Evolutionary conservation across 2,113 vertebrate genomes (phyloP), one percentile per base, ranked within the genome.

Genomic region (Podiceps cristatus): DNA sequence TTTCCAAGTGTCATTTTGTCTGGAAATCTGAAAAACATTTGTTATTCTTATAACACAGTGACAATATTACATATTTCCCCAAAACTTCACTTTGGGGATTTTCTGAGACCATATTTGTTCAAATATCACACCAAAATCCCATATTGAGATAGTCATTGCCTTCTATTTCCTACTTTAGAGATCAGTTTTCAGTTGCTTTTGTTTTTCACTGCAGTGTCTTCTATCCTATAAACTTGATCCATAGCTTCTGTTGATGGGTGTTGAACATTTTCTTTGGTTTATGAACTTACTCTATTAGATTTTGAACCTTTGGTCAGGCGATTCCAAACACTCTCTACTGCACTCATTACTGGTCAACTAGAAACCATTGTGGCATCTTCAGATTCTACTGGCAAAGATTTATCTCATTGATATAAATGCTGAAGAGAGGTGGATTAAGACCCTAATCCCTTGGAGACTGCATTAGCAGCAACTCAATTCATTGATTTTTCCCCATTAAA

Each of bases 401-500:
- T 79, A 86, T 83, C 28, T 82, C 50, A 42, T 7, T 73, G 84
- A 86, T 68, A 91, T 5, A 71, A 95, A 67, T 50, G 19, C n/a
- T 84, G 59, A 84, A 64, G 18, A 1, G 13, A 81, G 7, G 18
- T 89, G 37, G 47, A 96, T 91, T 91, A 96, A 81, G 25, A 81
- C 7, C 20, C 11, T 87, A 93, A 85, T 81, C 52, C 64, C 49
- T 89, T 78, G 56, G 83, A 94, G 80, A 72, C 47, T 72, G 60
- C 47, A 91, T 91, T 89, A 87, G 29, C 69, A 84, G 29, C 59
- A 94, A 72, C 68, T 84, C 68, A 84, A 29, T 25, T 68, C 52
- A 56, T 64, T 72, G 68, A 85, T 87, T 96, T 91, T 47, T 96
- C 8, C 27, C 64, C 20, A 64, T 91, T 94, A 93, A 94, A 93